These are phyloP conservation scores for Brenthis ino DNA, from an alignment of 2,888 invertebrate genomes.

Conservation along the genomic window DNA sequence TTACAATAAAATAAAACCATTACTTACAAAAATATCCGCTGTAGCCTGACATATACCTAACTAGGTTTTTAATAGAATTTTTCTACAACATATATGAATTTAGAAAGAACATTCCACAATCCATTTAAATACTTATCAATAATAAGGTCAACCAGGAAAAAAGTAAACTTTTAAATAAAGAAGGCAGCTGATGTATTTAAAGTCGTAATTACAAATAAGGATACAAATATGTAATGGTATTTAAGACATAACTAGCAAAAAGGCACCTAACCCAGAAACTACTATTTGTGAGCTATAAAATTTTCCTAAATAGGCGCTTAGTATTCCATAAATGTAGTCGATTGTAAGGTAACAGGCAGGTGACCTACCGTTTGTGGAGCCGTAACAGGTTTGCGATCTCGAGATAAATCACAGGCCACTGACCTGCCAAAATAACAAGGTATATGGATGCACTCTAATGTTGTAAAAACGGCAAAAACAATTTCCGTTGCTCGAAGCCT, in stretches of 20 bases:
- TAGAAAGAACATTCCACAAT: too few relatives aligned
- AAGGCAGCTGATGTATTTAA: neutral
- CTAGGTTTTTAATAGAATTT: too few relatives aligned
- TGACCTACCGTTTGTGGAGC: conserved; percentile 20
- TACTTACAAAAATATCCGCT: too few relatives aligned
- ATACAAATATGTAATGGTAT: neutral
- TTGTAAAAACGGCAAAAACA: neutral
- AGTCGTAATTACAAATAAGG: neutral
- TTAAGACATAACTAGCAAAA: conserved; percentile 4
- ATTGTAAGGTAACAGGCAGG: conserved; percentile 15
- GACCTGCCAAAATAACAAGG: conserved; percentile 23
- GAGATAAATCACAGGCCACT: conserved; percentile 31
- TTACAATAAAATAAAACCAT: too few relatives aligned
- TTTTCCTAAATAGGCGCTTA: conserved; percentile 10
- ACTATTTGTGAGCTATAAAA: conserved; percentile 3
- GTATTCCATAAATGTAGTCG: conserved; percentile 21
- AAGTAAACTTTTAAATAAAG: neutral
- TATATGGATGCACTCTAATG: neutral
- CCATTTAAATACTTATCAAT: too few relatives aligned
- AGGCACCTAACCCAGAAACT: neutral
- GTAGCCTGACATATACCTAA: too few relatives aligned
- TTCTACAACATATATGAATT: too few relatives aligned
- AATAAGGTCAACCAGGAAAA: neutral
- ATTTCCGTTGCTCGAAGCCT: too few relatives aligned
- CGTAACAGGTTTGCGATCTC: conserved; percentile 26